phyloP scores from a whole-genome alignment of 2,797 vertebrate genomes.

The Epinephelus awoara region DNA sequence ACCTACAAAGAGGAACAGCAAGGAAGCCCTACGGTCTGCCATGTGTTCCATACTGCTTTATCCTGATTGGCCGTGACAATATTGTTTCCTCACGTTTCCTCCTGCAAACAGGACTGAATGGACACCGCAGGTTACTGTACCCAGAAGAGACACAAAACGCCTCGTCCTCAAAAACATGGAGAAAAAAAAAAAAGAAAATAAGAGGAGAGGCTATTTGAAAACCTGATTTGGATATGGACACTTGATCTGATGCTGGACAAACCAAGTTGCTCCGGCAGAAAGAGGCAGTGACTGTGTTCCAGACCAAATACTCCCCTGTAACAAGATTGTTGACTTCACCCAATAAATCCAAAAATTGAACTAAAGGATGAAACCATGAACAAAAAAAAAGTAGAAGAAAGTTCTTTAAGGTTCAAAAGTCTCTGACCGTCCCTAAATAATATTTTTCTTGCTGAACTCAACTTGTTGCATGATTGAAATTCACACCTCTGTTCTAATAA shows the following conservation, averaged over 20 bases:
- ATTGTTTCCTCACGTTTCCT: constrained; percentile 33
- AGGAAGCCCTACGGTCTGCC: constrained; percentile 52
- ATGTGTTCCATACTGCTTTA: constrained; percentile 39
- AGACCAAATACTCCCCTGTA: constrained; percentile 66
- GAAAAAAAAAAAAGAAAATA: constrained; percentile 30
- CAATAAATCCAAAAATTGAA: constrained; percentile 40
- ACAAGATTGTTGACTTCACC: constrained; percentile 31
- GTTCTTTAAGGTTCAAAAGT: constrained; percentile 3
- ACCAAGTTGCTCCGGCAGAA: constrained; percentile 60
- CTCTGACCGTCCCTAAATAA: constrained; percentile 28
- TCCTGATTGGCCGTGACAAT: constrained; percentile 40
- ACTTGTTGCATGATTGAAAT: constrained; percentile 32
- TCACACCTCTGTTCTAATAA: constrained; percentile 21
- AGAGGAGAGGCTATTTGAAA: constrained; percentile 64
- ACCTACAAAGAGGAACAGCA: constrained; percentile 34
- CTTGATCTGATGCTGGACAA: constrained; percentile 71
- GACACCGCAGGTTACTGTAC: constrained; percentile 77
- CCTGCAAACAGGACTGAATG: constrained; percentile 66
- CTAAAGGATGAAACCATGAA: constrained; percentile 20
- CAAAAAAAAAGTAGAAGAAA: constrained; percentile 1
- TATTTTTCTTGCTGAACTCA: constrained; percentile 24
- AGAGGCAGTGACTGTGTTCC: constrained; percentile 65
- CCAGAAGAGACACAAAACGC: constrained; percentile 77
- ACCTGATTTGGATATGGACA: constrained; percentile 76
- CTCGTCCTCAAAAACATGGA: constrained; percentile 71